Conservation (phyloP, 2,797 vertebrate genomes). For the Acropternis orthonyx region DNA sequence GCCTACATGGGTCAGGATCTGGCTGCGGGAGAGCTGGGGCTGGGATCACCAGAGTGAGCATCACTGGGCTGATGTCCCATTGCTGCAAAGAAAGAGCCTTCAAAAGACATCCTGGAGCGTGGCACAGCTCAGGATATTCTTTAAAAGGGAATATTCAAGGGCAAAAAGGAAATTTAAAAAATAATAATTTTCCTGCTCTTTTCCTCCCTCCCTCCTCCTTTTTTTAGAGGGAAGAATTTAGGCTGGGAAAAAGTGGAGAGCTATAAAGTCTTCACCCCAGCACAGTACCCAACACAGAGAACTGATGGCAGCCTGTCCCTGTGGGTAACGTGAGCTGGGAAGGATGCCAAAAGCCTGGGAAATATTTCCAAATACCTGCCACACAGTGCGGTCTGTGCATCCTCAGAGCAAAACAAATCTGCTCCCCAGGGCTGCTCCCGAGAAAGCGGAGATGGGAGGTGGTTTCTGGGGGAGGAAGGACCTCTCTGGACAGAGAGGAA, state of each 20-base stretch:
- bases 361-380: neutral
- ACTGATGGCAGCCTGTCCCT: neutral
- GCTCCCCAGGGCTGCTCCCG: neutral
- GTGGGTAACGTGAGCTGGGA: neutral
- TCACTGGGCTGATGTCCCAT: neutral
- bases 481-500: neutral
- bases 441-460: neutral
- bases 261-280: neutral
- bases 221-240: neutral
- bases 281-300: neutral
- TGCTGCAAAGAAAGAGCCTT: neutral
- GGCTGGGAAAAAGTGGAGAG: neutral
- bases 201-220: neutral
- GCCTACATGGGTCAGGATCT: neutral
- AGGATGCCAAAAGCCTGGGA: neutral
- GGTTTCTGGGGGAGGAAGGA: neutral
- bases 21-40: neutral
- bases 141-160: neutral
- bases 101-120: neutral
- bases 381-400: rapidly evolving
- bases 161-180: neutral
- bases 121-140: neutral
- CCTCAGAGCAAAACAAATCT: neutral
- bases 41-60: neutral
- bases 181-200: neutral